These are phyloP conservation scores for Phataginus tetradactyla DNA, from an alignment of 2,797 vertebrate species.

Conservation along the genomic window DNA sequence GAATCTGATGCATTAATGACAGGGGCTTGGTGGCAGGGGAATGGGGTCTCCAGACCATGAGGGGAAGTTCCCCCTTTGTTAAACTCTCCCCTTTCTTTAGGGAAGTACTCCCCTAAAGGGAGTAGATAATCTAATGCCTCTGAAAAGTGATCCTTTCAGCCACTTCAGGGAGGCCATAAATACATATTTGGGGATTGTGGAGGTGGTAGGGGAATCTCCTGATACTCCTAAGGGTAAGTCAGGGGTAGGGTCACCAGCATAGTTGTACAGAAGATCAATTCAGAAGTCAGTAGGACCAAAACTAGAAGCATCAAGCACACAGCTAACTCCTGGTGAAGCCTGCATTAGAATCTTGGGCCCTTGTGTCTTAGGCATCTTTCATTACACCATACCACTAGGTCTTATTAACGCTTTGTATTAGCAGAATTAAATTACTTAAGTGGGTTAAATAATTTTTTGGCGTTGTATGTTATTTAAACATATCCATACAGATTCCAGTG, in stretches of 20 bases:
- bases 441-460: neutral
- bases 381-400: neutral
- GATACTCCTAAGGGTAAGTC: neutral
- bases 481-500: neutral
- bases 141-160: neutral
- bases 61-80: neutral
- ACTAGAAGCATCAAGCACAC: neutral
- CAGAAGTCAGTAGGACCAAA: neutral
- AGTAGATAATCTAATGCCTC: neutral
- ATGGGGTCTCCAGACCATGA: neutral
- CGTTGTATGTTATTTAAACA: slow-evolving; percentile 17
- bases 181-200: neutral
- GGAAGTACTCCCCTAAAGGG: neutral
- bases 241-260: neutral
- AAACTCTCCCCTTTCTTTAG: neutral
- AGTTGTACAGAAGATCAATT: neutral
- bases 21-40: neutral
- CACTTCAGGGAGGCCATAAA: neutral
- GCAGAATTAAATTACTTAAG: neutral
- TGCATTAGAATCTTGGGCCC: neutral
- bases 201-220: neutral
- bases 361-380: neutral
- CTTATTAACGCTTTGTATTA: neutral
- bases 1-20: neutral
- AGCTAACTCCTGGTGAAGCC: neutral